These are phyloP conservation scores for Leptobrachium ailaonicum DNA, from an alignment of 2,113 vertebrate species.

Conservation along the genomic window DNA sequence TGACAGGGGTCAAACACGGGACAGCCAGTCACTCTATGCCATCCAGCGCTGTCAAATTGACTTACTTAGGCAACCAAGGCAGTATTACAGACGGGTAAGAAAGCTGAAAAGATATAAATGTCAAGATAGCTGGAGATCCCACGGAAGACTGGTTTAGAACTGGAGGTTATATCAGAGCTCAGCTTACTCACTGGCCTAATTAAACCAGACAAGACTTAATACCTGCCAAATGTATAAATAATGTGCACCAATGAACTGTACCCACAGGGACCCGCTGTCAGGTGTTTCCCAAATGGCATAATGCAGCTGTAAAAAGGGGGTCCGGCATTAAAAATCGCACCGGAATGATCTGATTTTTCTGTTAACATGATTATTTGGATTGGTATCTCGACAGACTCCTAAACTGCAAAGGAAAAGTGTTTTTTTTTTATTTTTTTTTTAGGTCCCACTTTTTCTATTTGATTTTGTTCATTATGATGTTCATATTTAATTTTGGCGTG, in stretches of 20 bases:
- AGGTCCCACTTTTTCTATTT: too few relatives aligned
- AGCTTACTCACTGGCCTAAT: slow-evolving; percentile 67
- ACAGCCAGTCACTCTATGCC: slow-evolving; percentile 63
- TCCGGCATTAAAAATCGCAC: slow-evolving; percentile 60
- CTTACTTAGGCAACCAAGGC: slow-evolving; percentile 60
- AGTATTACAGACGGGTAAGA: slow-evolving; percentile 66
- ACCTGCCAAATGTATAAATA: slow-evolving; percentile 65
- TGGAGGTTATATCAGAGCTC: slow-evolving; percentile 62
- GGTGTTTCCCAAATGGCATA: slow-evolving; percentile 55
- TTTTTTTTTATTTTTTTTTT: too few relatives aligned
- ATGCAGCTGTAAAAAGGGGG: slow-evolving; percentile 51
- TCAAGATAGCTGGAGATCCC: slow-evolving; percentile 63
- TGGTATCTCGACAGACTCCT: too few relatives aligned
- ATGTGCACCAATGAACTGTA: slow-evolving; percentile 59
- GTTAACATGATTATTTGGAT: not conserved
- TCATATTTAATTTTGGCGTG: too few relatives aligned
- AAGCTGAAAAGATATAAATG: slow-evolving; percentile 66
- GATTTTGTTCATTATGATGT: too few relatives aligned
- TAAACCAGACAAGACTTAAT: slow-evolving; percentile 66
- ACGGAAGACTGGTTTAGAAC: slow-evolving; percentile 65
- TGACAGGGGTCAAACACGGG: slow-evolving; percentile 60
- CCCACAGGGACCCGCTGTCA: slow-evolving; percentile 57
- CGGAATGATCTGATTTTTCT: slow-evolving; percentile 46
- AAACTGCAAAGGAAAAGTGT: too few relatives aligned
- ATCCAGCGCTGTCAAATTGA: slow-evolving; percentile 63